Percentiles rank a stretch among this genome's conserved stretches.
These are phyloP conservation scores for Ceratotherium simum DNA, from an alignment of 2,113 vertebrate genomes.

Conservation along the genomic window DNA sequence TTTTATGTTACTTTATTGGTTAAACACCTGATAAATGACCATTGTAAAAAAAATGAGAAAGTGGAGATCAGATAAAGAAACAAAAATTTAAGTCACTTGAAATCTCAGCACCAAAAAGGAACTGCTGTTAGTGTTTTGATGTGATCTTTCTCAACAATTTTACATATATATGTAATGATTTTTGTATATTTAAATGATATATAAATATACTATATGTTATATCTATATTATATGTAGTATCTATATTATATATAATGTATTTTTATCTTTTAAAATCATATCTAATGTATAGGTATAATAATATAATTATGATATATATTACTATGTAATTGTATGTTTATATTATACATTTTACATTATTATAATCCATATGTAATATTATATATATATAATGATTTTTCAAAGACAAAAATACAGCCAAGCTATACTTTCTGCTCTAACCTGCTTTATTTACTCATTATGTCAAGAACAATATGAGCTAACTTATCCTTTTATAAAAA, in stretches of 20 bases:
- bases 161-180: background rate
- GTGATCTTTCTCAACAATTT: background rate
- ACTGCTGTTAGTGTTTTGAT: no score
- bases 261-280: background rate
- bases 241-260: background rate
- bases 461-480: background rate
- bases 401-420: background rate
- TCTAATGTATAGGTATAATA: background rate
- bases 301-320: no score
- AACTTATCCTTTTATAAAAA: background rate
- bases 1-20: no score
- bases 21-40: background rate
- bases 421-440: background rate
- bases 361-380: no score
- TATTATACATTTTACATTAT: no score
- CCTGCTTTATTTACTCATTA: background rate
- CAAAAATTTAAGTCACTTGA: background rate
- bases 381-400: background rate
- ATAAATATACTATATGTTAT: no score
- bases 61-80: background rate
- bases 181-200: background rate
- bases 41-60: rapidly evolving
- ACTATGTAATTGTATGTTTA: no score
- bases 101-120: background rate
- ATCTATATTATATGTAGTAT: no score